Conservation (phyloP, 2,888 invertebrate genomes). For the Plagodis dolabraria region DNA sequence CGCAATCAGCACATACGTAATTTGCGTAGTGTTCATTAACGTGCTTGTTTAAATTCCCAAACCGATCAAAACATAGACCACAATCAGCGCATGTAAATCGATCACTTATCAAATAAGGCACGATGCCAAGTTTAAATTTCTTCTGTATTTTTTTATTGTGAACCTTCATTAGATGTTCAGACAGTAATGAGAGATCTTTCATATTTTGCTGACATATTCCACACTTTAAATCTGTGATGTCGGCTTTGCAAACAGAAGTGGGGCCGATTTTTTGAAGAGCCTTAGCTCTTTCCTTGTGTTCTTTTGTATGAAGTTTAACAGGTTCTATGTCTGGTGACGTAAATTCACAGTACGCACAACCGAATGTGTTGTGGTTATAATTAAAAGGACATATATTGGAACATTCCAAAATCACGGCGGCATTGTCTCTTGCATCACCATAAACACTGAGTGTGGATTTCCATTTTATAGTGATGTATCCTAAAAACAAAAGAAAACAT, state of each 20-base stretch:
- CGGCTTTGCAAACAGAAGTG: constrained; percentile 16
- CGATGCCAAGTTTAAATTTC: constrained; percentile 13
- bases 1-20: constrained; percentile 54
- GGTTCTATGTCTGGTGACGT: constrained; percentile 13
- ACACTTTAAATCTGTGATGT: constrained; percentile 29
- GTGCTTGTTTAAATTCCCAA: constrained; percentile 45
- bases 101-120: constrained; percentile 25
- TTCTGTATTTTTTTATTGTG: constrained; percentile 25
- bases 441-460: constrained; percentile 4
- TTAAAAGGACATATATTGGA: constrained; percentile 17
- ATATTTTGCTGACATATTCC: constrained; percentile 24
- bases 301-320: constrained; percentile 12
- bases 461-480: constrained; percentile 9
- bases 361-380: constrained; percentile 8
- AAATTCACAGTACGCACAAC: constrained; percentile 15
- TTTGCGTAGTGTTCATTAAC: constrained; percentile 60
- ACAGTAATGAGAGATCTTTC: constrained; percentile 12
- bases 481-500: constrained; percentile 19
- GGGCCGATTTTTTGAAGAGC: constrained; percentile 1
- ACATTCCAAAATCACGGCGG: constrained; percentile 12
- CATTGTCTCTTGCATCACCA: constrained; percentile 13
- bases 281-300: constrained; percentile 2
- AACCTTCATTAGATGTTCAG: constrained; percentile 19
- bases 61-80: constrained; percentile 10
- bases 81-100: constrained; percentile 25